Evolutionary conservation across 2,797 vertebrate genomes (phyloP).

Genomic region (Carcharodon carcharias): DNA sequence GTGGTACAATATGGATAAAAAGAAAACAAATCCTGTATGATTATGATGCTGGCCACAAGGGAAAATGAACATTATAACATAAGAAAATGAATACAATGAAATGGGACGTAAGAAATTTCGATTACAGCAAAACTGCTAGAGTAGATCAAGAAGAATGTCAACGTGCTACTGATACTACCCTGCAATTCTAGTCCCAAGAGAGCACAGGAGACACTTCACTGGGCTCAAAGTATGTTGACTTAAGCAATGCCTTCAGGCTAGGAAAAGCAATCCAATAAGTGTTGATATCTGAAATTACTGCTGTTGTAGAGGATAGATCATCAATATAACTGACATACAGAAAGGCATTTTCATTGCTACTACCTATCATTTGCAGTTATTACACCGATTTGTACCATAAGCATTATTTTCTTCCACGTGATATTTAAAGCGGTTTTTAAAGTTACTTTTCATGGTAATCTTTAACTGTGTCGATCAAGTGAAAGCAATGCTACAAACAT

Average conservation of each 20-base stretch:
- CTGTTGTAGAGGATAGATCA: background rate
- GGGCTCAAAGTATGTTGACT: background rate
- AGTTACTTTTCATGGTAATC: background rate
- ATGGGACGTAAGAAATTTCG: background rate
- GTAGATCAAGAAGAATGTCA: background rate
- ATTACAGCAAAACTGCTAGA: background rate
- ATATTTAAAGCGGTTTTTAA: background rate
- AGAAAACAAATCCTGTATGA: background rate
- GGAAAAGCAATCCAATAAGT: background rate
- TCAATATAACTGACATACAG: background rate
- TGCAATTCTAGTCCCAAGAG: background rate
- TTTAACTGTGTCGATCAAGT: background rate
- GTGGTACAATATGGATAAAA: background rate
- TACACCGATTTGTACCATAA: background rate
- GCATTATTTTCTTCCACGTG: background rate
- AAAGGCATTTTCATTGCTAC: background rate
- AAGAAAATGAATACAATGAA: background rate
- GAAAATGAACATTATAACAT: background rate
- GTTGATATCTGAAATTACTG: conserved; percentile 13
- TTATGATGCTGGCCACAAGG: background rate
- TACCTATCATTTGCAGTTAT: background rate
- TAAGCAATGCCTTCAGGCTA: conserved; percentile 3
- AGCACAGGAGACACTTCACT: background rate
- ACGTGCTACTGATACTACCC: background rate
- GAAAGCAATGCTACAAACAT: background rate